Conservation (phyloP, 2,888 invertebrate genomes). For the Drosophila yooni region DNA sequence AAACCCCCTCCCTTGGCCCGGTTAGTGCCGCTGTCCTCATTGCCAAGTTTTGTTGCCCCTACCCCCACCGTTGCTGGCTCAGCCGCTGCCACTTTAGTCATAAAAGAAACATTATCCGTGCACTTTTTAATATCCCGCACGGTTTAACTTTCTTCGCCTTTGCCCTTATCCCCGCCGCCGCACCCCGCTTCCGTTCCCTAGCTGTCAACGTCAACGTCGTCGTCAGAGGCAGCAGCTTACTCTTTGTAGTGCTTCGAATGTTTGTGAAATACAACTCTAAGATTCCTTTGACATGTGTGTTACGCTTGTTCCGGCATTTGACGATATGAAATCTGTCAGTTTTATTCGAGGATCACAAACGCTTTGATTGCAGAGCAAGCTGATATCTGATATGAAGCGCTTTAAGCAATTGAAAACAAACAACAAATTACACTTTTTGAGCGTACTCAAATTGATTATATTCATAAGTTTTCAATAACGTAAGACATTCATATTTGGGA, state of each 20-base stretch:
- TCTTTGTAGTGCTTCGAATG: constrained; percentile 84
- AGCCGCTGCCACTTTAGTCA: constrained; percentile 76
- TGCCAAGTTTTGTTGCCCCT: constrained; percentile 12
- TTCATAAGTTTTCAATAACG: background rate
- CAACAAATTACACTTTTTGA: background rate
- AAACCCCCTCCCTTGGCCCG: background rate
- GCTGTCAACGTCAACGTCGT: constrained; percentile 32
- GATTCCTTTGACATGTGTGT: background rate
- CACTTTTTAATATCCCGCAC: constrained; percentile 85
- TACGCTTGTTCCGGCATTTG: background rate
- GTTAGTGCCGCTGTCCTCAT: constrained; percentile 12
- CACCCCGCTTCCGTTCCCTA: background rate
- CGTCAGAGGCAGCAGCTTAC: constrained; percentile 23
- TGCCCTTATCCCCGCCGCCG: constrained; percentile 12
- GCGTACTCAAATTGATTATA: background rate
- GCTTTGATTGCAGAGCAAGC: background rate
- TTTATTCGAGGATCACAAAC: background rate
- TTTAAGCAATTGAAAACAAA: background rate
- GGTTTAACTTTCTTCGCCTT: constrained; percentile 77
- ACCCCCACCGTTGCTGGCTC: constrained; percentile 19
- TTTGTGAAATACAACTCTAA: constrained; percentile 71
- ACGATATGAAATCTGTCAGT: background rate
- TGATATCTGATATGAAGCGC: background rate
- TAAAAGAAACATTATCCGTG: constrained; percentile 78
- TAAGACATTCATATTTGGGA: background rate